Percentiles rank a stretch among this genome's conserved stretches.
These are phyloP conservation scores for Julus scanicus DNA, from an alignment of 2,888 invertebrate genomes.

Conservation along the genomic window DNA sequence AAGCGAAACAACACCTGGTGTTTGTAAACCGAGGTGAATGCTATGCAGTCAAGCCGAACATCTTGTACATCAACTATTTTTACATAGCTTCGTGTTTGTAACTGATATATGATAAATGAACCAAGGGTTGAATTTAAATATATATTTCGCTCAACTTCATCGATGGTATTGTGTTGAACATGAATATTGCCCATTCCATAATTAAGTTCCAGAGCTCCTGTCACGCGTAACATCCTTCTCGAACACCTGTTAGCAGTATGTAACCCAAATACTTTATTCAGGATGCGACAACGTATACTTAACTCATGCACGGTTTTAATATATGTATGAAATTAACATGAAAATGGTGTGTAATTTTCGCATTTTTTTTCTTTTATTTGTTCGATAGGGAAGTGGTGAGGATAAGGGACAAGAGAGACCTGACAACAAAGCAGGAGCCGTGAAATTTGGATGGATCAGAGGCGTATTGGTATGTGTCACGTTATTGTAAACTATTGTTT, in stretches of 20 bases:
- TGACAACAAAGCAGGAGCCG: constrained; percentile 59
- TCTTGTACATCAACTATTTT: too few relatives aligned
- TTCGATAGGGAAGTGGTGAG: constrained; percentile 41
- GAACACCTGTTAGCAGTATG: background rate
- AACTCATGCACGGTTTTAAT: background rate
- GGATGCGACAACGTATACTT: background rate
- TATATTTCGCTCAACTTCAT: too few relatives aligned
- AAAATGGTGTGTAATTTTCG: constrained; percentile 14
- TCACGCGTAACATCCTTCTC: background rate
- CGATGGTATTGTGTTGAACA: too few relatives aligned
- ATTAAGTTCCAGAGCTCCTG: background rate
- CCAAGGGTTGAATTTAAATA: too few relatives aligned
- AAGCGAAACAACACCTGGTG: too few relatives aligned
- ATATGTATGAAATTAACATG: background rate
- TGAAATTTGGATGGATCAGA: constrained; percentile 98
- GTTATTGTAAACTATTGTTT: constrained; percentile 29
- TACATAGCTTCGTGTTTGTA: too few relatives aligned
- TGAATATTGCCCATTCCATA: too few relatives aligned
- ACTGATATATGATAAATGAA: too few relatives aligned
- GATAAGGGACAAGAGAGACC: constrained; percentile 11
- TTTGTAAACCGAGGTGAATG: too few relatives aligned
- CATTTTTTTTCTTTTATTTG: background rate
- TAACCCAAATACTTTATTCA: background rate
- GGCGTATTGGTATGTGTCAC: constrained; percentile 76
- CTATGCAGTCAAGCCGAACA: too few relatives aligned